Conservation (phyloP, 2,113 vertebrate species). For the Rafetus swinhoei region DNA sequence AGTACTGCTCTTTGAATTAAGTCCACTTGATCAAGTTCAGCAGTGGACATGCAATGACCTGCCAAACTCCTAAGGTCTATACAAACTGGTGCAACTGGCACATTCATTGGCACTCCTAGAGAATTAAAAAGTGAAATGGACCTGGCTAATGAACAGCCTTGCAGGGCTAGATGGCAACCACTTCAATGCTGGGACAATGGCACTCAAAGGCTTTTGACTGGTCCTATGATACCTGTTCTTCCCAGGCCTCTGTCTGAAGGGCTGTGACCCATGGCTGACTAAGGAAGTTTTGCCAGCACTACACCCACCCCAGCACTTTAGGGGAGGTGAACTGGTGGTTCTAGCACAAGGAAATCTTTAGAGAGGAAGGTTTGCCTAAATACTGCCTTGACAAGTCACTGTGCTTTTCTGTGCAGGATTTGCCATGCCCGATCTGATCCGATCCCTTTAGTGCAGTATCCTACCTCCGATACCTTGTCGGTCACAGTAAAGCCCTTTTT, state of each 20-base stretch:
- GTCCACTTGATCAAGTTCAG: rapidly evolving
- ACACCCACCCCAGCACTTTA: neutral
- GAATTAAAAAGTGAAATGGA: neutral
- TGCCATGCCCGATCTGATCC: rapidly evolving
- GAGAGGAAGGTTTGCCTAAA: neutral
- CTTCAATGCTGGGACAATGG: neutral
- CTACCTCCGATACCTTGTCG: rapidly evolving
- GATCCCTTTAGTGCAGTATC: neutral
- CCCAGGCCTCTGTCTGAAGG: neutral
- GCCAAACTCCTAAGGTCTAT: neutral
- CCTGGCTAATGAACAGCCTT: neutral
- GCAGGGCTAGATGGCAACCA: neutral
- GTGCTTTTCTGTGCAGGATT: rapidly evolving
- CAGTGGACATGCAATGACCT: neutral
- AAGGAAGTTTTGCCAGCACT: neutral
- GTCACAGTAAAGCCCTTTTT: neutral
- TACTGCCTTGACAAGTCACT: rapidly evolving
- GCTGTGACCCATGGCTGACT: neutral
- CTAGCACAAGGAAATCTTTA: neutral
- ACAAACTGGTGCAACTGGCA: rapidly evolving
- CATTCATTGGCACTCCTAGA: rapidly evolving
- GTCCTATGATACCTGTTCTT: neutral
- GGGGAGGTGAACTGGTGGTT: neutral
- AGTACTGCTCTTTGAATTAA: rapidly evolving
- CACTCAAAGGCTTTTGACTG: neutral